These are phyloP conservation scores for Pitangus sulphuratus DNA, from an alignment of 2,797 vertebrate species.

Conservation along the genomic window DNA sequence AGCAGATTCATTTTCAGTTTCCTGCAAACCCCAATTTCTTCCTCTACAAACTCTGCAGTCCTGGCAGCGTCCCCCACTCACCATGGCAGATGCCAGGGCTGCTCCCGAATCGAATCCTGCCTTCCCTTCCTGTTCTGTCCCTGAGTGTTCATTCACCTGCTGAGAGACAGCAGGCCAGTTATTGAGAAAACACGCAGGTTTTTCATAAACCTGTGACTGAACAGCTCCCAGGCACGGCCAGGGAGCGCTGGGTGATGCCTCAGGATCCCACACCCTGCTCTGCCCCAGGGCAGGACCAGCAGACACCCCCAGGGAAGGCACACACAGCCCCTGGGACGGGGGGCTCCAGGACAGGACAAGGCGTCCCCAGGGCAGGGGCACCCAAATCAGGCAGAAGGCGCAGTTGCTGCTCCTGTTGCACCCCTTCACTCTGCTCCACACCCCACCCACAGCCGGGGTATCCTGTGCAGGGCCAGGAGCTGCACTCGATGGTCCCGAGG, in stretches of 20 bases:
- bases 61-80: background rate
- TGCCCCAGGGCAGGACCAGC: background rate
- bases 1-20: rapidly evolving
- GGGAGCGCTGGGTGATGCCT: background rate
- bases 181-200: background rate
- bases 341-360: background rate
- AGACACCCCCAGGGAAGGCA: background rate
- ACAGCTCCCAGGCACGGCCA: background rate
- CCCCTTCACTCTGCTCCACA: background rate
- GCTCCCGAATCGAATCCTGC: background rate
- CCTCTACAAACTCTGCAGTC: background rate
- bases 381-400: background rate
- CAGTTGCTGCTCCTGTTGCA: rapidly evolving
- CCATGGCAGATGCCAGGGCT: background rate
- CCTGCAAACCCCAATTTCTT: background rate
- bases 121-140: background rate
- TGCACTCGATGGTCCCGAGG: rapidly evolving
- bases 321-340: background rate
- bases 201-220: rapidly evolving
- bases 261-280: background rate
- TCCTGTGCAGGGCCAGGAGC: background rate
- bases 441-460: background rate
- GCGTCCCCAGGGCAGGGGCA: background rate
- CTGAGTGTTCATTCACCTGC: background rate
- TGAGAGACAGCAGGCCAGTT: background rate